Conservation (phyloP, 2,888 invertebrate species). For the Acrobeloides nanus region DNA sequence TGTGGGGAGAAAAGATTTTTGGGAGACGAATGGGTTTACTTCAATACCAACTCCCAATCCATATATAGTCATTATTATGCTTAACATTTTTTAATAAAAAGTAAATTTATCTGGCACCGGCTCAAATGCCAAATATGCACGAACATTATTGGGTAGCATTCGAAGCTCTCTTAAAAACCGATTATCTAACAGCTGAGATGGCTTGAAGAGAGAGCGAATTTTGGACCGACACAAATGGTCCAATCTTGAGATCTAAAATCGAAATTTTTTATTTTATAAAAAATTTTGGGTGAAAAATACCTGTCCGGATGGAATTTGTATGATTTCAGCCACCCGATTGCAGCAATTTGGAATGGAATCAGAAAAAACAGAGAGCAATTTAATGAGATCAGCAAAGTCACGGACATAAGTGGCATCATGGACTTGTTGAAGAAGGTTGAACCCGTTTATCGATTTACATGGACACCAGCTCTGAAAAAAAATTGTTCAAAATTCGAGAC, state of each 20-base stretch:
- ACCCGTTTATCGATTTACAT: neutral
- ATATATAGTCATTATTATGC: too few relatives aligned
- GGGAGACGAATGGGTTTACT: too few relatives aligned
- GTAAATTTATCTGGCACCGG: too few relatives aligned
- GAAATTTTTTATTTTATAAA: too few relatives aligned
- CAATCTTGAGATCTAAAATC: neutral
- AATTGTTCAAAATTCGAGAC: too few relatives aligned
- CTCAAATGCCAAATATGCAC: neutral
- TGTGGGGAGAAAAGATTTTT: too few relatives aligned
- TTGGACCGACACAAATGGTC: neutral
- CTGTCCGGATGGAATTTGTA: neutral
- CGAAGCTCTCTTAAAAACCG: neutral
- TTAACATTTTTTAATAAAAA: too few relatives aligned
- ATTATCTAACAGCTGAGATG: neutral
- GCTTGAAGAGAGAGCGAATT: neutral
- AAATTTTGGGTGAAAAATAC: too few relatives aligned
- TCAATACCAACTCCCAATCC: too few relatives aligned
- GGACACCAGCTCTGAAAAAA: neutral
- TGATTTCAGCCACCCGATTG: neutral
- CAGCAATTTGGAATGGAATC: neutral
- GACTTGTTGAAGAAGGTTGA: neutral
- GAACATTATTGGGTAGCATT: neutral
- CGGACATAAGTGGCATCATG: neutral
- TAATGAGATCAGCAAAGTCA: neutral
- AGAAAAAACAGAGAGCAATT: neutral